Evolutionary conservation across 2,113 vertebrate species (phyloP), one percentile per base, ranked within the genome.

Genomic region (Zosterops japonicus): DNA sequence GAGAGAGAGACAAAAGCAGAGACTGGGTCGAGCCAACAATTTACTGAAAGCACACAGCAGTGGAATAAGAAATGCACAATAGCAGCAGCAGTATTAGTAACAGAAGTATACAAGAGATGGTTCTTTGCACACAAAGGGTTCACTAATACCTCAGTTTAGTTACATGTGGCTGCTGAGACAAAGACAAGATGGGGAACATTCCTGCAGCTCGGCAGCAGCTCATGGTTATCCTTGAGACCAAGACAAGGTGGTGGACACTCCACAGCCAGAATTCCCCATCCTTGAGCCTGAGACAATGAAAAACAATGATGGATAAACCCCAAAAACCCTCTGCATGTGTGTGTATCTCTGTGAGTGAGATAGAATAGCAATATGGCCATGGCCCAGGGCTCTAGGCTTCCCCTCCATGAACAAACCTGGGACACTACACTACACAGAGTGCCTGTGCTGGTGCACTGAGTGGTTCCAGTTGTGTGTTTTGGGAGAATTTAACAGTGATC

Each of bases 361-460:
- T 0, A 8, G n/a, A 74, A 29, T 2, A 56, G 41, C 50, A 29
- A 10, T 3, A 39, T 13, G 70, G 82, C 28, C 68, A 17, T 1
- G 7, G 16, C 33, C 28, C n/a, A n/a, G 36, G 12, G 31, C 65
- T 35, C 49, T 27, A 6, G 69, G 39, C 33, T 83, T 28, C n/a
- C 20, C 11, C 33, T 25, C 24, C 2, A 1, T 18, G 29, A 85
- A 15, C 29, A 49, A 49, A 57, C 14, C n/a, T 15, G 33, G 70
- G 29, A n/a, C 12, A 8, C 33, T 21, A 1, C 39, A 28, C n/a
- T 33, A 7, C 41, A 52, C 12, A 6, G 3, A 19, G 23, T 22
- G 71, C 13, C n/a, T 31, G 14, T 25, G 25, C 11, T 59, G 67
- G 33, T 1, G 2, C 52, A n/a, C 3, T 14, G 11, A 59, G 25